Base-by-base conservation (phyloP, 2,888 invertebrate genomes). In the Rotaria sp. region DNA sequence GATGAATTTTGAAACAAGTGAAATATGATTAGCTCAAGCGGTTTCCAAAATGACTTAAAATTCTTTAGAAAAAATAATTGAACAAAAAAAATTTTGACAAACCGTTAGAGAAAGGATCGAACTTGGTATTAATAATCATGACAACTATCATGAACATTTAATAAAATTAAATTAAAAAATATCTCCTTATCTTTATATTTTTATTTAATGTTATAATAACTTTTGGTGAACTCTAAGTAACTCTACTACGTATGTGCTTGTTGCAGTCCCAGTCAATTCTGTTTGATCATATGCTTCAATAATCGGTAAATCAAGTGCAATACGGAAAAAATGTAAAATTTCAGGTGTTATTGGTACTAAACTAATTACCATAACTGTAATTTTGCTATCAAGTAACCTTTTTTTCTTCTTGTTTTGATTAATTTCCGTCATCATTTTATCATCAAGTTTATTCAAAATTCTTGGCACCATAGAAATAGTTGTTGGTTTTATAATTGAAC, bases 391-490 rank as follows among this genome's bases (percentile, higher is more conserved):
- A 93, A 97, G 94, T 55, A 95, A 94, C 89, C 95, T 95, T 90
- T 96, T 96, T 50, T 97, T 94, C 92, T 95, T 95, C 59, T 55
- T 38, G 50, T 59, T 75, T 26, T 30, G 50, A 50, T 75, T 85
- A 18, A 85, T 24, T 80, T 85, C 75, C 52, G 74, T 84, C 24
- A 45, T 35, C 24, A 92, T 92, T 91, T 95, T 96, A 90, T 98
- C 97, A 91, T 95, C 96, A 88, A 98, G 94, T 88, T 97, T 93
- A 92, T 98, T 98, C 67, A 98, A 93, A n/a, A 98, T 93, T 87
- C 97, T 93, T 0, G 98, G 98, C 87, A 98, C 98, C 4, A 96
- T 96, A 11, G 97, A 96, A 92, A 96, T 95, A 88, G 97, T 94
- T 0, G 97, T 97, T 38, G 74, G 74, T 74, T 74, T 74, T 18